Conservation (phyloP, 2,113 vertebrate species). For the Hyla sarda region DNA sequence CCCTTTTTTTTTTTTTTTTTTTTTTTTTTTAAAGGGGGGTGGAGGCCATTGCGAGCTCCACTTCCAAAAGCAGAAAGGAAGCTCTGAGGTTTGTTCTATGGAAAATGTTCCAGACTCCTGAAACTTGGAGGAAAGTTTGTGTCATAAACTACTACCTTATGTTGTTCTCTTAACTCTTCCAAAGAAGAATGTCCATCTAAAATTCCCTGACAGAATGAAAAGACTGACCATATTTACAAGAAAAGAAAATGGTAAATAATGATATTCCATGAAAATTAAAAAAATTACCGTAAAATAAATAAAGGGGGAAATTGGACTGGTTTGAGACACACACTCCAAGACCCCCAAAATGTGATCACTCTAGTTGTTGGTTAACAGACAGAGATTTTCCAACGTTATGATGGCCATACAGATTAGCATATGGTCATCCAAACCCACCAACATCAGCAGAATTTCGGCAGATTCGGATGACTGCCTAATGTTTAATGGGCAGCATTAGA, state of each 20-base stretch:
- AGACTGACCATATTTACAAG: not conserved
- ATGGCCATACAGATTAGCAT: too few species aligned
- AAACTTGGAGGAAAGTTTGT: constrained; percentile 37
- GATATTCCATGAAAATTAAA: too few species aligned
- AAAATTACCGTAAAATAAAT: too few species aligned
- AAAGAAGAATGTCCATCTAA: not conserved
- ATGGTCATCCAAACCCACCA: too few species aligned
- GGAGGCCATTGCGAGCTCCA: not conserved
- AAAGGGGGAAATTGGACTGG: not conserved
- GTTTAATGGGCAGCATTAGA: too few species aligned
- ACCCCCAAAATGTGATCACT: too few species aligned
- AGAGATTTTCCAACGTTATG: not conserved
- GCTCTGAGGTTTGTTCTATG: constrained; percentile 46
- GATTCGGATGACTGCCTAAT: too few species aligned
- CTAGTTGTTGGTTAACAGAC: not conserved
- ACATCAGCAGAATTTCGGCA: too few species aligned
- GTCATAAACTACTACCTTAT: constrained; percentile 13
- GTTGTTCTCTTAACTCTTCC: constrained; percentile 22
- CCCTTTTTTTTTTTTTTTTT: constrained; percentile 21
- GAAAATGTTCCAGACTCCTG: constrained; percentile 32
- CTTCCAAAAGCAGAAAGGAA: constrained; percentile 46
- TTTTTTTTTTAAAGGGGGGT: constrained; percentile 29
- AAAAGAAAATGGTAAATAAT: not conserved
- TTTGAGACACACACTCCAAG: too few species aligned
- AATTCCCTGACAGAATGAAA: not conserved